Conservation (phyloP, 2,113 vertebrate species). For the Calypte anna region DNA sequence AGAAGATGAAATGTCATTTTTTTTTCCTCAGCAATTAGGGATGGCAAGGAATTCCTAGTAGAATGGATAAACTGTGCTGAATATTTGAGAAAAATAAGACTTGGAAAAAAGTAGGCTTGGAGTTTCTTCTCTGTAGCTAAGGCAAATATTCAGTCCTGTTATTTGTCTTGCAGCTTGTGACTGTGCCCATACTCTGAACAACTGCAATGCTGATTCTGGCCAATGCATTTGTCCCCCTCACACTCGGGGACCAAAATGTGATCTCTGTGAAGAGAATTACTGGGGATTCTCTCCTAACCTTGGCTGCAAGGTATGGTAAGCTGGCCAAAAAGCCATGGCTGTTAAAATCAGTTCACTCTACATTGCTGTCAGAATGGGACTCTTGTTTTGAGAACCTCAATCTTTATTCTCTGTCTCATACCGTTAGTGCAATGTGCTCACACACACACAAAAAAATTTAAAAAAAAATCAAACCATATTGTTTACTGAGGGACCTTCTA, state of each 20-base stretch:
- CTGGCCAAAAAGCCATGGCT: not conserved
- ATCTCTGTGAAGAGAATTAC: conserved; percentile 81
- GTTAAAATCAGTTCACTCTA: not conserved
- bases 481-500: not conserved
- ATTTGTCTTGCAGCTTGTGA: conserved; percentile 82
- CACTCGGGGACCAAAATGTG: conserved; percentile 83
- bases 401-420: not conserved
- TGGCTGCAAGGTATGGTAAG: conserved; percentile 87
- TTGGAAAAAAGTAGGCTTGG: rapidly evolving
- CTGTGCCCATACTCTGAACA: conserved; percentile 88
- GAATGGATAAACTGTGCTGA: not conserved
- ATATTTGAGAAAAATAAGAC: not conserved
- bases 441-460: not conserved
- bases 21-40: not conserved
- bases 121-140: not conserved
- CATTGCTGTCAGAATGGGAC: not conserved
- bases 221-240: conserved; percentile 89
- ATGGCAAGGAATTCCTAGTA: not conserved
- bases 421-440: not conserved
- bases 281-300: conserved; percentile 82
- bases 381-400: not conserved
- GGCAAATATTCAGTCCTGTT: not conserved
- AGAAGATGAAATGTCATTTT: not conserved
- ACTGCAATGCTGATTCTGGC: conserved; percentile 83
- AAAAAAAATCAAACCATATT: not conserved